phyloP scores from a whole-genome alignment of 2,797 vertebrate species.

The Sebastes alutus region DNA sequence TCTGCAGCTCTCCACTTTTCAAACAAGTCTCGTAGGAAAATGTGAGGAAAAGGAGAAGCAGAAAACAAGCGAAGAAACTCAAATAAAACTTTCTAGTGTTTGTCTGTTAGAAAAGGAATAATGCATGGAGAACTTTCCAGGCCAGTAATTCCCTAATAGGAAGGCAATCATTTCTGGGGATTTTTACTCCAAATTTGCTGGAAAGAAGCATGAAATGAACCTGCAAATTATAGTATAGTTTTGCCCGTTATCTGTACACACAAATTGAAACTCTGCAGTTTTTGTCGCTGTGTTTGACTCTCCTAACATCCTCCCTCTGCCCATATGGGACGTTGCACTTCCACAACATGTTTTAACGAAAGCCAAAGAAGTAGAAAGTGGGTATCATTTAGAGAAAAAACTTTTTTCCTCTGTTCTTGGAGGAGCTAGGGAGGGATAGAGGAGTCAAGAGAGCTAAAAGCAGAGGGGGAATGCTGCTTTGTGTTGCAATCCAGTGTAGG shows the following conservation, averaged over 20 bases:
- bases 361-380: not conserved
- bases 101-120: conserved; percentile 45
- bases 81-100: conserved; percentile 38
- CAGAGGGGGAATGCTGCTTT: conserved; percentile 31
- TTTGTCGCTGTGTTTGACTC: not conserved
- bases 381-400: conserved; percentile 7
- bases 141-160: conserved; percentile 38
- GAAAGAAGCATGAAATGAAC: conserved; percentile 39
- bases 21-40: conserved; percentile 37
- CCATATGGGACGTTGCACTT: not conserved
- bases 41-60: conserved; percentile 2
- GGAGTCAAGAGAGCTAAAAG: conserved; percentile 40
- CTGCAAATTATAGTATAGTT: conserved; percentile 22
- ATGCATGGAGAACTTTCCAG: conserved; percentile 37
- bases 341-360: conserved; percentile 9
- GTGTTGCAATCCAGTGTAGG: conserved; percentile 51
- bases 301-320: not conserved
- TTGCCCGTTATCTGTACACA: conserved; percentile 26
- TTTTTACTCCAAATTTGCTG: conserved; percentile 27
- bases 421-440: conserved; percentile 16
- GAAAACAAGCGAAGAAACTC: conserved; percentile 33
- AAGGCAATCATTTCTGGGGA: conserved; percentile 32
- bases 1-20: conserved; percentile 15
- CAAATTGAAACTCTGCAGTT: conserved; percentile 19
- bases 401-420: conserved; percentile 15